Base-by-base conservation (phyloP, 1,140 invertebrate genomes). In the Piezodorus guildinii region DNA sequence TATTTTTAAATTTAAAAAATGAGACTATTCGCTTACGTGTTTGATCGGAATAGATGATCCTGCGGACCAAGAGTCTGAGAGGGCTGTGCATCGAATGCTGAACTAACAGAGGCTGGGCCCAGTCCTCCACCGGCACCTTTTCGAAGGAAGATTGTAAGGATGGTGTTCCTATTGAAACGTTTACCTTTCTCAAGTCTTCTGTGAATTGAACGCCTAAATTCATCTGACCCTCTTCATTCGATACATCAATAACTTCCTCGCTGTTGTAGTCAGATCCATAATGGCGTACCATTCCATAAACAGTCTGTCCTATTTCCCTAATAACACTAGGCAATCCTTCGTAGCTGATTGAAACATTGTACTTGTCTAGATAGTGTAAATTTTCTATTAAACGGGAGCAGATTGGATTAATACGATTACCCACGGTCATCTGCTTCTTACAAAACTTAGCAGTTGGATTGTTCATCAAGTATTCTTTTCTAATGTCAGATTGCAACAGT, bases 61-160 rank as follows among this genome's bases (percentile, higher is more conserved):
- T 65, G 65, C 77, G 75, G 14, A 65, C 21, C 14, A 80, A 23
- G 25, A 76, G 73, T 61, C 77, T 72, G 17, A 66, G 9, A 15
- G 72, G 23, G 21, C 68, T 69, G 62, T 77, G 73, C 1, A 75
- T 74, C 44, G 74, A 72, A 69, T 81, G 79, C 12, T 73, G 64
- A 46, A 77, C 74, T 19, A 74, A 27, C 15, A 79, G 25, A 58
- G 71, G 66, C 63, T 66, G 67, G 16, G 71, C 69, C 62, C 45
- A 76, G 77, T 45, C 83, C 77, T 23, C 69, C 58, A 39, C 71
- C 51, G 59, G 76, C 78, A 69, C 77, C 73, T 2, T 73, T 69
- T 17, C 19, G 39, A 62, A 43, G 14, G 19, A 44, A 27, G 77
- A 62, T 56, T 75, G 66, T 52, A 77, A 73, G 9, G 72, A 66